Percentiles rank a stretch among this genome's conserved stretches.
phyloP scores from a whole-genome alignment of 2,888 invertebrate genomes.

The Eledona agricola region DNA sequence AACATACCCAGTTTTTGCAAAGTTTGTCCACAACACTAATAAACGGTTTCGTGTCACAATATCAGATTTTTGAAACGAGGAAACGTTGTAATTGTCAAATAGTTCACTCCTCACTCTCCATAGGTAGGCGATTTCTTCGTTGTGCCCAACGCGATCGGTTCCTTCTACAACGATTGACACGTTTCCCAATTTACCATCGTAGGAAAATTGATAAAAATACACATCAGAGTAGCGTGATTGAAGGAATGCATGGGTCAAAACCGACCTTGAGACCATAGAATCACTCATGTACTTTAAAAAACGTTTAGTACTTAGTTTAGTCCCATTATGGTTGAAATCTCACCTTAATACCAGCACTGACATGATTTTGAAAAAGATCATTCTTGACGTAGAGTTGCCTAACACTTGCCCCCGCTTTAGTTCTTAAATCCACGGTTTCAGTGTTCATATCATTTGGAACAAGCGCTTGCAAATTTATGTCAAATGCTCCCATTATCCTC shows the following conservation, averaged over 20 bases:
- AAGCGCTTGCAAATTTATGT: conserved; percentile 7
- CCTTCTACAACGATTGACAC: conserved; percentile 2
- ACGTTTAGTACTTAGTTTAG: background rate
- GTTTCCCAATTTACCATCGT: conserved; percentile 9
- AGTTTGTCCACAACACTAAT: conserved; percentile 22
- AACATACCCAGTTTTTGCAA: conserved; percentile 11
- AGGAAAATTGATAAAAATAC: conserved; percentile 17
- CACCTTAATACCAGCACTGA: conserved; percentile 11
- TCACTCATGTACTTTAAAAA: conserved; percentile 5
- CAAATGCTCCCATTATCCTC: conserved; percentile 6
- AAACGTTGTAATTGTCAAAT: conserved; percentile 18
- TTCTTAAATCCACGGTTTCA: no score
- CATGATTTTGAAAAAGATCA: conserved; percentile 2
- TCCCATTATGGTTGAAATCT: no score
- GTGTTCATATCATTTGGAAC: conserved; percentile 18
- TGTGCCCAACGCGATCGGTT: conserved; percentile 14
- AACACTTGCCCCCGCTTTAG: background rate
- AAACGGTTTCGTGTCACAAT: conserved; percentile 14
- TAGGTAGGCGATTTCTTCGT: conserved; percentile 4
- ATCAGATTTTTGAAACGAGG: conserved; percentile 11
- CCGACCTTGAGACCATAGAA: background rate
- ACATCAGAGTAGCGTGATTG: background rate
- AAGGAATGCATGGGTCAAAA: background rate
- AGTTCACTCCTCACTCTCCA: conserved; percentile 4
- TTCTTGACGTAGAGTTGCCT: conserved; percentile 6